These are phyloP conservation scores for Barypeithes pellucidus DNA, from an alignment of 2,888 invertebrate genomes.

Conservation along the genomic window DNA sequence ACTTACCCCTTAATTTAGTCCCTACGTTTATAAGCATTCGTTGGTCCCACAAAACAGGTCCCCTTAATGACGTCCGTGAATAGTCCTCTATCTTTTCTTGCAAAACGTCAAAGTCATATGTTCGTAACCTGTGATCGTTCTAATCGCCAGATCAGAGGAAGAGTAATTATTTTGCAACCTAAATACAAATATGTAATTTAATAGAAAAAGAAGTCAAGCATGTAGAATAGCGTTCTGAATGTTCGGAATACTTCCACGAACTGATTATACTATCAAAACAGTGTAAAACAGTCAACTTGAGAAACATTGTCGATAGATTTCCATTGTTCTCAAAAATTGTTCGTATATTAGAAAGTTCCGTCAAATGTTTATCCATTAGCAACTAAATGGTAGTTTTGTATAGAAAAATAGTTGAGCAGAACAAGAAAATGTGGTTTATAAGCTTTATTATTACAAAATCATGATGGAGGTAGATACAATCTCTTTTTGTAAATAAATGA, in stretches of 20 bases:
- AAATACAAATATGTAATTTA: neutral
- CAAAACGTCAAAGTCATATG: constrained; percentile 7
- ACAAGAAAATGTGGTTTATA: constrained; percentile 37
- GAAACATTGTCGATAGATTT: constrained; percentile 26
- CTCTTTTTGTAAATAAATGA: constrained; percentile 60
- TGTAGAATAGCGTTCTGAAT: neutral
- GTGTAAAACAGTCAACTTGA: constrained; percentile 18
- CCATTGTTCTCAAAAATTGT: constrained; percentile 38
- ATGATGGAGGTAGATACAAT: constrained; percentile 46
- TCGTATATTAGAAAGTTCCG: constrained; percentile 44
- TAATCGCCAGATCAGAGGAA: neutral
- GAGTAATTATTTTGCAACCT: neutral
- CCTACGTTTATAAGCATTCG: too few relatives aligned
- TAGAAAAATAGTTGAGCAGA: constrained; percentile 22
- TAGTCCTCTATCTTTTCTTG: too few relatives aligned
- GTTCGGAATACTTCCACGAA: neutral
- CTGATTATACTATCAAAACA: constrained; percentile 14
- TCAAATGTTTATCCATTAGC: constrained; percentile 32
- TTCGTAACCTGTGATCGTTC: neutral
- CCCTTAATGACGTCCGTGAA: too few relatives aligned
- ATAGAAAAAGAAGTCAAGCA: neutral
- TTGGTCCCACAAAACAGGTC: too few relatives aligned
- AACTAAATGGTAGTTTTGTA: constrained; percentile 44
- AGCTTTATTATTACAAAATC: constrained; percentile 39
- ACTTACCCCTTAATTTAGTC: too few relatives aligned